Conservation (phyloP, 2,888 invertebrate genomes). For the Caenorhabditis macrosperma region DNA sequence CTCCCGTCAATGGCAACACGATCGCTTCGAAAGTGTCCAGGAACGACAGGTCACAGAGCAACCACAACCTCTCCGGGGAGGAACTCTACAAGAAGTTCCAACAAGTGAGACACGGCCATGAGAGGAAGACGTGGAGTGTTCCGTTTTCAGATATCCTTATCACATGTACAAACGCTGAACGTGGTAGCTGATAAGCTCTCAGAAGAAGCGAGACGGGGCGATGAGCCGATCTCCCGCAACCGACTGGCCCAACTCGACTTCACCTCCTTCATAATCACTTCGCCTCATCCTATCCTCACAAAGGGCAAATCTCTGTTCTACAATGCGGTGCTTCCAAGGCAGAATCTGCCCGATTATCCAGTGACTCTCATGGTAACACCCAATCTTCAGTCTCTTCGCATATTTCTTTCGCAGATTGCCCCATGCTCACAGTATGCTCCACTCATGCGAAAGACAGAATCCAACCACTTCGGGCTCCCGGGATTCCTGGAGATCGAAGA, state of each 20-base stretch:
- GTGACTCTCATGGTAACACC: constrained; percentile 70
- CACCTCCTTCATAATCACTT: constrained; percentile 64
- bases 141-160: constrained; percentile 55
- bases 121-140: too few relatives aligned
- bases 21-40: constrained; percentile 7
- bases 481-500: constrained; percentile 74
- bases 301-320: constrained; percentile 72
- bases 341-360: constrained; percentile 63
- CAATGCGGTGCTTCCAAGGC: constrained; percentile 68
- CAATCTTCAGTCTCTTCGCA: neutral
- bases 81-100: constrained; percentile 58
- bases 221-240: constrained; percentile 66
- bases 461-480: constrained; percentile 70
- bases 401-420: constrained; percentile 62
- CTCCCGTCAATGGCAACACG: constrained; percentile 41
- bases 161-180: constrained; percentile 65
- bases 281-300: constrained; percentile 67
- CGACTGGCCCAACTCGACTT: constrained; percentile 62
- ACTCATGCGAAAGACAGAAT: constrained; percentile 71
- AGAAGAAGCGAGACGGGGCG: constrained; percentile 61
- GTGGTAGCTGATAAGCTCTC: constrained; percentile 61
- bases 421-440: constrained; percentile 76
- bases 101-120: constrained; percentile 57
- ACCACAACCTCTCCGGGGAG: constrained; percentile 37
- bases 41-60: constrained; percentile 44